A percentile compares a stretch with the other conserved stretches of the same genome.
phyloP scores from a whole-genome alignment of 2,113 vertebrate genomes.

The Dermatemys mawii region DNA sequence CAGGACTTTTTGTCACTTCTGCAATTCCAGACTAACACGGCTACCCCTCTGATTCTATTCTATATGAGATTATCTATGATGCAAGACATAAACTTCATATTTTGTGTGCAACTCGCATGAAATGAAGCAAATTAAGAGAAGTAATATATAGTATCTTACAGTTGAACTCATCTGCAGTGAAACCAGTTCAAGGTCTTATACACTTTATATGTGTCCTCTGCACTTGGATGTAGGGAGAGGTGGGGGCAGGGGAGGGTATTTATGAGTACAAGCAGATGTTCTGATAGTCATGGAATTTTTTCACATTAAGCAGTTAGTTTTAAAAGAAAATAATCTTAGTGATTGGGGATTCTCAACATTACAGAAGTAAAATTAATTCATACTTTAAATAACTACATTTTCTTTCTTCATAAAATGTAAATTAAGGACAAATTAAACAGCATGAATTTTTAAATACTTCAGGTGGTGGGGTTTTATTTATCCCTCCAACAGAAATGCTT shows the following conservation, averaged over 20 bases:
- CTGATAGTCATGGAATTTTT: neutral
- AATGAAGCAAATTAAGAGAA: neutral
- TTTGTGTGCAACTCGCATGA: neutral
- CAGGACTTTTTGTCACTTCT: too few relatives aligned
- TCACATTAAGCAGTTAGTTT: neutral
- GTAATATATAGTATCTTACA: neutral
- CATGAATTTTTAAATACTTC: neutral
- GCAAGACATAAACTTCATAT: neutral
- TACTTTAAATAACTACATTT: neutral
- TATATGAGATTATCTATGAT: neutral
- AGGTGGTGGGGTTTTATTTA: neutral
- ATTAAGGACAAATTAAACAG: neutral
- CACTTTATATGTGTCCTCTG: neutral
- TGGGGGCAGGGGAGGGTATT: neutral
- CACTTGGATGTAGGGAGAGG: neutral
- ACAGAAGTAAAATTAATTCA: neutral
- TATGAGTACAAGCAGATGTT: neutral
- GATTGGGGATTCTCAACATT: neutral
- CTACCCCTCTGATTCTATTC: too few relatives aligned
- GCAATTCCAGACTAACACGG: too few relatives aligned
- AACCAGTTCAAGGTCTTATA: neutral
- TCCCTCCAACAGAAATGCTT: neutral
- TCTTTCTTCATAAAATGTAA: neutral
- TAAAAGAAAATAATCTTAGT: neutral
- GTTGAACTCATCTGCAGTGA: neutral